phyloP scores from a whole-genome alignment of 2,113 vertebrate species.

The Porphyrio hochstetteri region DNA sequence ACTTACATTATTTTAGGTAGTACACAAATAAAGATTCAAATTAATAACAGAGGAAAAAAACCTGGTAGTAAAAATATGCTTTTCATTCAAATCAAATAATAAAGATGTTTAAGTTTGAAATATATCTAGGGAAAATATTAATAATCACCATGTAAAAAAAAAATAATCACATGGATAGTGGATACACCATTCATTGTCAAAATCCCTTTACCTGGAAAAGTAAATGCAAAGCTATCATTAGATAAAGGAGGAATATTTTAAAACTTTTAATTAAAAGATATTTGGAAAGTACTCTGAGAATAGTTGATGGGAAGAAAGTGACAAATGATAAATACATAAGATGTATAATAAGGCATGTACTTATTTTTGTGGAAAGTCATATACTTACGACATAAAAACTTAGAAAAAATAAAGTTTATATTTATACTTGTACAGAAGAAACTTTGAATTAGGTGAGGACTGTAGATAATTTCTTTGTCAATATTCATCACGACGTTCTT shows the following conservation, averaged over 20 bases:
- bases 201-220: not conserved
- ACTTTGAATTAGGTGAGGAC: not conserved
- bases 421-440: not conserved
- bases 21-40: not conserved
- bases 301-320: not conserved
- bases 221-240: not conserved
- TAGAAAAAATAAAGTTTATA: not conserved
- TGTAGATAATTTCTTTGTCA: not conserved
- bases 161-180: not conserved
- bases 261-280: not conserved
- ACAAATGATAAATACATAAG: not conserved
- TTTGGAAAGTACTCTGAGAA: not conserved
- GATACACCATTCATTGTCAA: not conserved
- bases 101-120: not conserved
- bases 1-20: not conserved
- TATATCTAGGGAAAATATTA: not conserved
- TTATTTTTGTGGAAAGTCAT: not conserved
- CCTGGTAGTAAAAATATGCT: accelerated
- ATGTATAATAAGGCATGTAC: not conserved
- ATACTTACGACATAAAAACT: not conserved
- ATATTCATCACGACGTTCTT: not conserved
- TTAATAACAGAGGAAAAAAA: not conserved
- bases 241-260: not conserved
- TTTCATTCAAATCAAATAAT: not conserved
- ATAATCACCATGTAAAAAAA: not conserved